Conservation (phyloP, 2,888 invertebrate species). For the Panopea generosa region DNA sequence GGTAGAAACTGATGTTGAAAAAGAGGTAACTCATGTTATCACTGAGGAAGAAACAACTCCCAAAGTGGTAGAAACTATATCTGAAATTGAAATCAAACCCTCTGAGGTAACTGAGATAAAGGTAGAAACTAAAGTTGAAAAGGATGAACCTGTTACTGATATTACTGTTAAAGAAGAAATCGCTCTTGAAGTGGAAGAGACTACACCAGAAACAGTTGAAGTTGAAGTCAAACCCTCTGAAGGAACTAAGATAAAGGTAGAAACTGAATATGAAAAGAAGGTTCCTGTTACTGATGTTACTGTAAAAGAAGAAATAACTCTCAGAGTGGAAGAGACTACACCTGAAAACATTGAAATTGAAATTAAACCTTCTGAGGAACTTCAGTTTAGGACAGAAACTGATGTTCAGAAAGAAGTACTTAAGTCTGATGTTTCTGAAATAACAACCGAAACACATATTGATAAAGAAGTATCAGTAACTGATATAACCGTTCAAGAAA, state of each 20-base stretch:
- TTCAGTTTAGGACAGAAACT: slow-evolving; percentile 15
- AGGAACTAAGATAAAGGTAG: slow-evolving; percentile 14
- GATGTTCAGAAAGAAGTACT: slow-evolving; percentile 5
- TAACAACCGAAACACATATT: slow-evolving; percentile 31
- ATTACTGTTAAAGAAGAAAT: slow-evolving; percentile 24
- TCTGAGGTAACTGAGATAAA: slow-evolving; percentile 20
- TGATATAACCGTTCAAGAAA: too few species aligned
- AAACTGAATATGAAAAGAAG: slow-evolving; percentile 2
- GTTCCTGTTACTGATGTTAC: slow-evolving; percentile 1
- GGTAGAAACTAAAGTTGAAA: slow-evolving; percentile 2
- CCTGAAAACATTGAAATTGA: slow-evolving; percentile 3
- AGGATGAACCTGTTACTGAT: not conserved
- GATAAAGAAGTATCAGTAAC: too few species aligned
- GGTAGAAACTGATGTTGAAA: slow-evolving; percentile 4
- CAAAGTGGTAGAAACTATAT: slow-evolving; percentile 7
- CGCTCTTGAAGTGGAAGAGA: slow-evolving; percentile 17
- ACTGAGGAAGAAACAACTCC: slow-evolving; percentile 12
- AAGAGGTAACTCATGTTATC: slow-evolving; percentile 4
- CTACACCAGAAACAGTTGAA: slow-evolving; percentile 33
- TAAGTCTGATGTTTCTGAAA: not conserved
- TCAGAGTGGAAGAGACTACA: slow-evolving; percentile 8
- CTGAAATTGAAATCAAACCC: not conserved
- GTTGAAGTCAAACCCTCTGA: slow-evolving; percentile 31
- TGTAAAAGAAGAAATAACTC: slow-evolving; percentile 9
- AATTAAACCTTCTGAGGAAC: not conserved